Conservation (phyloP, 2,797 vertebrate genomes). For the Gouania willdenowi region DNA sequence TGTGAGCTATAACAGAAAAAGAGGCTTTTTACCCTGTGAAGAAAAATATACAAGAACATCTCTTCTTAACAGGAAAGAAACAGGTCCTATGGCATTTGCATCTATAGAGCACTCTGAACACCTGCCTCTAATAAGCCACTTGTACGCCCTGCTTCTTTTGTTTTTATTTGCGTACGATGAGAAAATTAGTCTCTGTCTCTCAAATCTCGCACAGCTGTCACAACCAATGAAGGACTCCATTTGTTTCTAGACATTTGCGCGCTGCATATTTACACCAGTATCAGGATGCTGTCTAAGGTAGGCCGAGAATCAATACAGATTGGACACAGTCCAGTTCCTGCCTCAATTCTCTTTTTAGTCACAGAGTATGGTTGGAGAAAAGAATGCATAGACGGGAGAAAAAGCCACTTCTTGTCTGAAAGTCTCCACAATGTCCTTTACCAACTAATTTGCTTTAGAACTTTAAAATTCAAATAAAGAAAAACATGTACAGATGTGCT, state of each 20-base stretch:
- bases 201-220: constrained; percentile 83
- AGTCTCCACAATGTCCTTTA: not conserved
- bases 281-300: constrained; percentile 34
- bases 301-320: constrained; percentile 64
- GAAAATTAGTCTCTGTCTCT: constrained; percentile 82
- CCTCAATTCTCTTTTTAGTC: constrained; percentile 39
- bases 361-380: constrained; percentile 30
- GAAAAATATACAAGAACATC: not conserved
- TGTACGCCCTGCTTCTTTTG: constrained; percentile 50
- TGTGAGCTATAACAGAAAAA: too few relatives aligned
- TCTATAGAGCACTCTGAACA: constrained; percentile 71
- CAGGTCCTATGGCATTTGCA: constrained; percentile 59
- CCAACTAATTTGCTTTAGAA: too few relatives aligned
- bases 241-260: constrained; percentile 70
- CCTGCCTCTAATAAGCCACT: constrained; percentile 65
- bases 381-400: constrained; percentile 6
- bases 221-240: constrained; percentile 78
- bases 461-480: too few relatives aligned
- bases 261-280: constrained; percentile 44
- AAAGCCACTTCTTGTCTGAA: constrained; percentile 1
- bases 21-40: too few relatives aligned
- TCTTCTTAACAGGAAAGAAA: constrained; percentile 3
- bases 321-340: constrained; percentile 71
- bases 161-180: constrained; percentile 75
- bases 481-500: too few relatives aligned